Percentiles rank a stretch among this genome's conserved stretches.
Conservation (phyloP, 2,797 vertebrate genomes). For the Onychomys leucogaster region DNA sequence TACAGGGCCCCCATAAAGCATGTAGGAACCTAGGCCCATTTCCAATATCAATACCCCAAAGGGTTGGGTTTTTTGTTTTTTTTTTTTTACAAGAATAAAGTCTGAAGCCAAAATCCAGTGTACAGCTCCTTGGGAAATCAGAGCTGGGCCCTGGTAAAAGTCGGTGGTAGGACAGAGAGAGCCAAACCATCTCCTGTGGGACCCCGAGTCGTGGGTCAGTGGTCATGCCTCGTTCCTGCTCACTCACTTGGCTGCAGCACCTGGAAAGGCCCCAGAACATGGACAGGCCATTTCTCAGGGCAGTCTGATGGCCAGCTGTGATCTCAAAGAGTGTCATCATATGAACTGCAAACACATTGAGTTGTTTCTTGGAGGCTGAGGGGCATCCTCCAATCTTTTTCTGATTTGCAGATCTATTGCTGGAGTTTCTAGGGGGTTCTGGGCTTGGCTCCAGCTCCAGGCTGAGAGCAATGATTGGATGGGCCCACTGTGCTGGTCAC, state of each 20-base stretch:
- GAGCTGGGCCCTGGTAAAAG: neutral
- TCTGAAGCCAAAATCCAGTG: slow-evolving; percentile 19
- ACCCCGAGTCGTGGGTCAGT: too few species aligned
- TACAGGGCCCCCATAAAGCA: neutral
- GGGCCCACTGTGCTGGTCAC: neutral
- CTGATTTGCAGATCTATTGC: neutral
- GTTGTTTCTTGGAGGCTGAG: slow-evolving; percentile 9
- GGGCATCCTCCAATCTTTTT: neutral
- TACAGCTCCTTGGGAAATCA: neutral
- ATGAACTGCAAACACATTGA: neutral
- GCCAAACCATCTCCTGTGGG: neutral
- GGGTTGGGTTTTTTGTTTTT: slow-evolving; percentile 1
- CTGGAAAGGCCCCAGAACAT: neutral
- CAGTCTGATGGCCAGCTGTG: neutral
- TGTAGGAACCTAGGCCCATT: neutral
- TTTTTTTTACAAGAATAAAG: neutral
- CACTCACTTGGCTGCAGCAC: neutral
- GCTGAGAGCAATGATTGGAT: neutral
- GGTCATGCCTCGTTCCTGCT: neutral
- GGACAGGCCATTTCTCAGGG: neutral
- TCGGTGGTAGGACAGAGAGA: neutral
- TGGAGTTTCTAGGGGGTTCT: slow-evolving; percentile 22
- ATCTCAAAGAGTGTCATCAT: neutral
- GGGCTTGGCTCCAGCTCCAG: neutral
- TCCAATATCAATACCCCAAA: neutral